Percentiles rank a stretch among this genome's conserved stretches.
Conservation (phyloP, 92 coral and sea anemone genomes). For the Palythoa caribaeorum region DNA sequence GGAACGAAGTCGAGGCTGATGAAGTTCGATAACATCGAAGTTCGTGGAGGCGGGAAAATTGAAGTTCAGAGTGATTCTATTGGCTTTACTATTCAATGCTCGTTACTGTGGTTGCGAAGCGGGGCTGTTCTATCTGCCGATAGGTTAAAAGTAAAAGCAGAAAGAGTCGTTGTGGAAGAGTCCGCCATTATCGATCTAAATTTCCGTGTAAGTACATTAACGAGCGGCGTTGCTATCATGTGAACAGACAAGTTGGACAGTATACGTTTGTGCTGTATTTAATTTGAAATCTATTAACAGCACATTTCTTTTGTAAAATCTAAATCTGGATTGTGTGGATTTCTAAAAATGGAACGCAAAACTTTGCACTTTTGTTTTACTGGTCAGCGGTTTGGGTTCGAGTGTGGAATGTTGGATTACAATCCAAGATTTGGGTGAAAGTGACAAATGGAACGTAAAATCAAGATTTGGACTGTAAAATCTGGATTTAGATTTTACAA, state of each 20-base stretch:
- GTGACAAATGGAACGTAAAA: no score
- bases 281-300: no score
- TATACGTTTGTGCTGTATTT: not conserved
- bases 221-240: not conserved
- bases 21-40: conserved; percentile 56
- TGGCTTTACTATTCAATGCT: conserved; percentile 63
- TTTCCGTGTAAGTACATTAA: conserved; percentile 49
- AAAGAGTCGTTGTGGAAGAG: conserved; percentile 58
- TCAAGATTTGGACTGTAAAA: no score
- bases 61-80: conserved; percentile 73
- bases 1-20: conserved; percentile 69
- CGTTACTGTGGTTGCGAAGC: conserved; percentile 65
- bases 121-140: conserved; percentile 63
- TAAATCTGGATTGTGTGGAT: no score
- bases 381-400: no score
- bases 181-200: conserved; percentile 69
- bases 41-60: conserved; percentile 76
- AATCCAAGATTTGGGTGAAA: no score
- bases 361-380: no score
- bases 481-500: no score
- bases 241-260: not conserved
- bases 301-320: no score
- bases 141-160: conserved; percentile 55
- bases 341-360: no score
- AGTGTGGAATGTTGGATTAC: no score